Base-by-base conservation (phyloP, 1,140 invertebrate genomes). In the Maconellicoccus hirsutus region DNA sequence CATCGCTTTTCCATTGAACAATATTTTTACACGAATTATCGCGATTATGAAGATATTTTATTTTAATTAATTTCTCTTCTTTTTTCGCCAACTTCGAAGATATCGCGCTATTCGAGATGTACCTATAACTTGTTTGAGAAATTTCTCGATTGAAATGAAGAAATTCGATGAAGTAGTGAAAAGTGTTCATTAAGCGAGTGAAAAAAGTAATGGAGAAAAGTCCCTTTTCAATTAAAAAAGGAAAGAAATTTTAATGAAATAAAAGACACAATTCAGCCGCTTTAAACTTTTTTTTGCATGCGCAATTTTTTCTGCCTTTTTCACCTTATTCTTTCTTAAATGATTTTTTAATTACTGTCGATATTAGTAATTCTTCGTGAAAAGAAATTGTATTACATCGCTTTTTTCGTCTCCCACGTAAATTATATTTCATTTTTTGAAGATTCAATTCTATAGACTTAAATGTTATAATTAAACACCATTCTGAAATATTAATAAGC, bases 281-380 rank as follows among this genome's bases (percentile, higher is more conserved):
- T 52, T 52, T 19, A 19, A 52, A 52, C 29, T 33, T 33, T 52
- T 19, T 52, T 52, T 52, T 19, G 42, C 42, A 52, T 52, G n/a
- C 42, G n/a, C 42, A 3, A 33, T 52, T 52, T 52, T 19, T 52
- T 52, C 4, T 52, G 10, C 16, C n/a, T 52, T 16, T 52, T 52
- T 52, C 29, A 33, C 29, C 29, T 33, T 12, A 12, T 52, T 52
- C n/a, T 19, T 52, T 52, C 42, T 52, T 52, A 52, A 52, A 52
- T 52, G 16, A 52, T 52, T 52, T 52, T 33, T 52, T 52, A 52
- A 52, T 52, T 52, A 52, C 42, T 52, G 42, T 52, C 42, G 42
- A 52, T 52, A 52, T 52, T 52, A 52, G 42, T 52, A 52, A 52
- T 52, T 52, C n/a, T 12, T 33, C 29, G 29, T 12, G 33, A 19